Percentiles rank a stretch among this genome's conserved stretches.
Evolutionary conservation across 2,888 invertebrate species (phyloP).

Genomic region (Antheraea assamensis): DNA sequence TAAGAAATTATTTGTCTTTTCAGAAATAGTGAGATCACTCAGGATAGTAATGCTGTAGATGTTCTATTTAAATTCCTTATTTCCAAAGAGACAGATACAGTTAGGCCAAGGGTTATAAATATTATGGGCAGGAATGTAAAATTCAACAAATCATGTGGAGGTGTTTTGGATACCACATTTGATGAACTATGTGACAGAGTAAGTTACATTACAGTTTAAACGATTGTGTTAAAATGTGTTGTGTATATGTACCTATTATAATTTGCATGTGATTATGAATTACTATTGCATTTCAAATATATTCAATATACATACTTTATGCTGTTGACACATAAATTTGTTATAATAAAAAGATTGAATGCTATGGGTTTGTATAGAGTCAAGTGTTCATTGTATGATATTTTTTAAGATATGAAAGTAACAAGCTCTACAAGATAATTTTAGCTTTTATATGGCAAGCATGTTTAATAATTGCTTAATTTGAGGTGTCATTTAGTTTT

Average conservation of each 20-base stretch:
- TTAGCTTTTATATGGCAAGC: too few species aligned
- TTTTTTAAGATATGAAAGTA: too few species aligned
- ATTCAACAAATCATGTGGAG: conserved; percentile 95
- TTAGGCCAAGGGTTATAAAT: conserved; percentile 91
- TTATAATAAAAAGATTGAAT: too few species aligned
- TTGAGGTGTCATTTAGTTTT: background rate
- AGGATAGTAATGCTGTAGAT: conserved; percentile 85
- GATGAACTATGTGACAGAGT: conserved; percentile 95
- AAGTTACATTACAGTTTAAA: conserved; percentile 45
- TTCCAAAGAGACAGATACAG: conserved; percentile 94
- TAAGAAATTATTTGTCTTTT: conserved; percentile 35
- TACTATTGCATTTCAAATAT: too few species aligned
- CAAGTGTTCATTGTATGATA: too few species aligned
- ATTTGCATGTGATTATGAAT: background rate
- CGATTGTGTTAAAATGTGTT: background rate
- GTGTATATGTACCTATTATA: background rate
- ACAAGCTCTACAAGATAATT: too few species aligned
- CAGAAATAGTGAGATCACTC: conserved; percentile 84
- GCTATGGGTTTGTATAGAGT: too few species aligned
- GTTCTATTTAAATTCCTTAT: conserved; percentile 93
- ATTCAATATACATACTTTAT: too few species aligned
- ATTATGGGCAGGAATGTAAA: conserved; percentile 95
- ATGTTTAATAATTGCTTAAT: too few species aligned
- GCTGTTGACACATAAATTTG: too few species aligned
- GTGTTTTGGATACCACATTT: conserved; percentile 94